A percentile compares a stretch with the other conserved stretches of the same genome.
phyloP scores from a whole-genome alignment of 1,140 invertebrate species.

The Ceratina calcarata region DNA sequence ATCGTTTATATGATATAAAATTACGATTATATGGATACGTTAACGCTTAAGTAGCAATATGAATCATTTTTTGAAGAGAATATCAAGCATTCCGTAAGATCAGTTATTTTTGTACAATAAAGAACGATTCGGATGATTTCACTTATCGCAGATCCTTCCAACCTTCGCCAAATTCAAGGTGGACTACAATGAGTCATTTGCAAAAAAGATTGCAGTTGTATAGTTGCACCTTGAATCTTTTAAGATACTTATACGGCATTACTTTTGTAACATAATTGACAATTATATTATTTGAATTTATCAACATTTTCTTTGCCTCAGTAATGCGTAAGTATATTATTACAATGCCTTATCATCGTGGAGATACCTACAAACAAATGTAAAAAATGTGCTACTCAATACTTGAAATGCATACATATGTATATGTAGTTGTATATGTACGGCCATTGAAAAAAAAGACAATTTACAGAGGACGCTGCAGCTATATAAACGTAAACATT shows the following conservation, averaged over 20 bases:
- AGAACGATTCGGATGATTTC: background rate
- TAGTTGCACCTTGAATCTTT: slow-evolving; percentile 12
- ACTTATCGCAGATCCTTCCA: background rate
- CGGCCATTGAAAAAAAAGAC: background rate
- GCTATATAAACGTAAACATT: slow-evolving; percentile 4
- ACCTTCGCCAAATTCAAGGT: slow-evolving; percentile 53
- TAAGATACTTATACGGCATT: background rate
- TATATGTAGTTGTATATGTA: background rate
- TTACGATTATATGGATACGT: too few species aligned
- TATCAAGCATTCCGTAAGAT: too few species aligned
- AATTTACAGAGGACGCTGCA: slow-evolving; percentile 26
- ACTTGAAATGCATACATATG: background rate
- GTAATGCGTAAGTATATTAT: background rate
- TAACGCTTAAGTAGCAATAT: too few species aligned
- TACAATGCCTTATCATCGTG: background rate
- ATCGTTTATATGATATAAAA: too few species aligned
- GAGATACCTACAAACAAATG: too few species aligned
- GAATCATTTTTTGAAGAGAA: too few species aligned
- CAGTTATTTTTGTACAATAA: slow-evolving; percentile 12
- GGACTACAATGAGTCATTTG: slow-evolving; percentile 32
- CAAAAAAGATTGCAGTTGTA: slow-evolving; percentile 21
- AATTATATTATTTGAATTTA: background rate
- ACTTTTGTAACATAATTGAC: background rate
- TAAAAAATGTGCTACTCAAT: background rate
- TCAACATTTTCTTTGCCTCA: background rate